A percentile compares a stretch with the other conserved stretches of the same genome.
Evolutionary conservation across 2,797 vertebrate genomes (phyloP).

Genomic region (Geotrypetes seraphini): DNA sequence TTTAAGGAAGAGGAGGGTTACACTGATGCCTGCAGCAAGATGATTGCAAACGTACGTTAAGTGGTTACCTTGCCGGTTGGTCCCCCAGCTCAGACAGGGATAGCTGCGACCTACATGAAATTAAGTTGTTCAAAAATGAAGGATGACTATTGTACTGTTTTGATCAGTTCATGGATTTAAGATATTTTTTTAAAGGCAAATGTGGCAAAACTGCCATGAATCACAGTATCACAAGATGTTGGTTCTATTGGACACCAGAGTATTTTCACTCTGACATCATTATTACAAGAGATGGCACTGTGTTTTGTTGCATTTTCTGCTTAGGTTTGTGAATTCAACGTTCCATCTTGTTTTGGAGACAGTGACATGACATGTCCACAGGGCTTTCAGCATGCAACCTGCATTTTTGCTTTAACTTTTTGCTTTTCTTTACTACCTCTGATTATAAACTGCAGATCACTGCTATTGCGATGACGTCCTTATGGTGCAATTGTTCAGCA

Average conservation of each 20-base stretch:
- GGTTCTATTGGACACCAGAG: too few species aligned
- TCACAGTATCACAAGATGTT: too few species aligned
- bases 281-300: too few species aligned
- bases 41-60: slow-evolving; percentile 37
- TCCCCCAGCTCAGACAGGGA: slow-evolving; percentile 33
- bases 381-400: slow-evolving; percentile 54
- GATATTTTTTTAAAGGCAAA: too few species aligned
- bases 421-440: slow-evolving; percentile 52
- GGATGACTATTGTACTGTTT: too few species aligned
- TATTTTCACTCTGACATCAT: too few species aligned
- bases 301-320: slow-evolving; percentile 37
- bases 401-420: slow-evolving; percentile 23
- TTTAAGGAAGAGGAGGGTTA: slow-evolving; percentile 37
- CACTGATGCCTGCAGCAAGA: slow-evolving; percentile 42
- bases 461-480: slow-evolving; percentile 11
- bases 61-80: slow-evolving; percentile 27
- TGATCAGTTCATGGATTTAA: too few species aligned
- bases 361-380: slow-evolving; percentile 33
- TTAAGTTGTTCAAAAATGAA: too few species aligned
- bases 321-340: too few species aligned
- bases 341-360: slow-evolving; percentile 53
- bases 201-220: too few species aligned
- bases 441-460: slow-evolving; percentile 21
- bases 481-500: slow-evolving; percentile 22
- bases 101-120: too few species aligned